Evolutionary conservation across 2,113 vertebrate species (phyloP).

Genomic region (Agapornis roseicollis): DNA sequence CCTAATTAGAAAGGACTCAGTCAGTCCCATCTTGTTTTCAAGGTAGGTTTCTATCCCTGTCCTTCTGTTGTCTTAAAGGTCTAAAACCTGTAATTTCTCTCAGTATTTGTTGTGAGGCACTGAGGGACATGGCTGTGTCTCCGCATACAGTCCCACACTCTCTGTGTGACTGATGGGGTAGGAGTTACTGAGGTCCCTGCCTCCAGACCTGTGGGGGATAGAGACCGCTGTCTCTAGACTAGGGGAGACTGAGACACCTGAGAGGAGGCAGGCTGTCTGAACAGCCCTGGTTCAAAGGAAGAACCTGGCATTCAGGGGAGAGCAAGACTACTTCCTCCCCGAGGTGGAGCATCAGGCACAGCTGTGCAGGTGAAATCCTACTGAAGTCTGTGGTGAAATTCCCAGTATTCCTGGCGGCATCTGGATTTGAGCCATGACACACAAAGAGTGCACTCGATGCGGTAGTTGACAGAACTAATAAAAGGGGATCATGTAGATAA

Average conservation of each 20-base stretch:
- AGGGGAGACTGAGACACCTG: neutral
- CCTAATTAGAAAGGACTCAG: neutral
- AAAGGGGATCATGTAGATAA: conserved; percentile 15
- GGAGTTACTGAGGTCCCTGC: neutral
- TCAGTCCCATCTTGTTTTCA: neutral
- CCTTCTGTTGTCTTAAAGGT: neutral
- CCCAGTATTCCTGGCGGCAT: neutral
- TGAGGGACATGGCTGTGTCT: neutral
- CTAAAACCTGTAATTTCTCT: neutral
- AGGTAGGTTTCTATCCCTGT: neutral
- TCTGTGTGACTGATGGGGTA: neutral
- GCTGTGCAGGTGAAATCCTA: conserved; percentile 33
- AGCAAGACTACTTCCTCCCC: neutral
- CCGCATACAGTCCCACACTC: neutral
- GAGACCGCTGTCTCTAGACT: neutral
- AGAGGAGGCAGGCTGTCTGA: neutral
- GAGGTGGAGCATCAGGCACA: conserved; percentile 25
- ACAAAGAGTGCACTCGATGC: neutral
- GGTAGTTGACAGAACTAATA: conserved; percentile 37
- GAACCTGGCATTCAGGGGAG: neutral
- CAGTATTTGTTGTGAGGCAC: neutral
- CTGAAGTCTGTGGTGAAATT: neutral
- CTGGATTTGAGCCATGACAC: conserved; percentile 33
- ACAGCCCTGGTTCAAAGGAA: neutral
- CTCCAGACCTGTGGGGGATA: neutral